Conservation (phyloP, 2,888 invertebrate species). For the Dynastes hyllus region DNA sequence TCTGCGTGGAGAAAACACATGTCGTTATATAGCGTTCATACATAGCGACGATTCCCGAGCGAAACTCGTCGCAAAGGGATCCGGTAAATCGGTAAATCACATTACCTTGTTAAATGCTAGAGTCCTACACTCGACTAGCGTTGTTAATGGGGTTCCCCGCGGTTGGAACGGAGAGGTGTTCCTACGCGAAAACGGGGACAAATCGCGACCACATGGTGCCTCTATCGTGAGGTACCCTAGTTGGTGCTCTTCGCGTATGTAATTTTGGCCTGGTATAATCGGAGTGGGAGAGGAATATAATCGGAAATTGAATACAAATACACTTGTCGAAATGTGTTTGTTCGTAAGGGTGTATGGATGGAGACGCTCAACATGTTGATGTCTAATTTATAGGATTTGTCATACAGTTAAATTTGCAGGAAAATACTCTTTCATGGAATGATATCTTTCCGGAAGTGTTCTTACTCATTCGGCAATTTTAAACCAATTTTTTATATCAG, state of each 20-base stretch:
- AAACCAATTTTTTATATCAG: no score
- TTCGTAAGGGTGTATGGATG: background rate
- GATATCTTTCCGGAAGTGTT: no score
- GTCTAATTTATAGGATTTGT: no score
- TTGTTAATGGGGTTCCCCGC: conserved; percentile 51
- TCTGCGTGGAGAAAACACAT: conserved; percentile 30
- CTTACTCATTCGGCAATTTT: no score
- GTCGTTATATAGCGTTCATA: background rate
- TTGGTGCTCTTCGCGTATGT: conserved; percentile 1
- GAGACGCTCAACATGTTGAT: no score
- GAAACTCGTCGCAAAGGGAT: background rate
- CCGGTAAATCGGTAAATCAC: conserved; percentile 44
- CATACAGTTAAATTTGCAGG: no score
- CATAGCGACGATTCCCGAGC: background rate
- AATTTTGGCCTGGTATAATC: background rate
- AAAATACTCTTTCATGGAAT: no score
- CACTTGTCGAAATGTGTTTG: conserved; percentile 4
- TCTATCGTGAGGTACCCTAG: background rate
- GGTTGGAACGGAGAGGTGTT: conserved; percentile 12
- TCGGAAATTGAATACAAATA: conserved; percentile 12
- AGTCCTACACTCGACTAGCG: conserved; percentile 49
- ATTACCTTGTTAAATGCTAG: conserved; percentile 47
- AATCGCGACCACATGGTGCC: conserved; percentile 1
- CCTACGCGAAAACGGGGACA: background rate
- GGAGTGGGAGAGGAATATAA: background rate